Evolutionary conservation across 2,888 invertebrate genomes (phyloP).

Genomic region (Cheilosia urbana): DNA sequence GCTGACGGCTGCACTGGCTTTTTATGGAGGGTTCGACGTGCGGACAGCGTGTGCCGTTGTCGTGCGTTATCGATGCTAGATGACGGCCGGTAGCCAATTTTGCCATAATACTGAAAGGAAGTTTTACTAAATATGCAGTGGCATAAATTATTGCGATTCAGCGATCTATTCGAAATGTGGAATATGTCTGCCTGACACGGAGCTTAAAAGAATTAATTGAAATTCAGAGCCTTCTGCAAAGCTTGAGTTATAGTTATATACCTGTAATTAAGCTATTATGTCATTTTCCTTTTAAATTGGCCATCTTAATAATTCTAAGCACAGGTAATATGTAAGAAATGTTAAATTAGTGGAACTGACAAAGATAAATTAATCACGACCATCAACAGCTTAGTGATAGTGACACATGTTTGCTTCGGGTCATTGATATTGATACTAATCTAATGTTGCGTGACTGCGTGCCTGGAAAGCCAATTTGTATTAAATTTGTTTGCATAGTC

Average conservation of each 20-base stretch:
- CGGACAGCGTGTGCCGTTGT: constrained; percentile 78
- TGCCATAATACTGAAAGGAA: constrained; percentile 40
- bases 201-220: constrained; percentile 33
- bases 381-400: constrained; percentile 2
- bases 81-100: constrained; percentile 47
- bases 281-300: constrained; percentile 30
- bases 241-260: constrained; percentile 5
- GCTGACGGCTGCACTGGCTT: constrained; percentile 46
- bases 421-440: constrained; percentile 34
- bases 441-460: constrained; percentile 37
- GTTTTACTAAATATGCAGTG: constrained; percentile 62
- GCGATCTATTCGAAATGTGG: constrained; percentile 63
- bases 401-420: constrained; percentile 20
- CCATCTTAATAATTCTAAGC: constrained; percentile 8
- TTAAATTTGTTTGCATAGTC: constrained; percentile 13
- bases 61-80: constrained; percentile 69
- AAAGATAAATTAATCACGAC: constrained; percentile 14
- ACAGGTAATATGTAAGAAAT: constrained; percentile 3
- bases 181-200: constrained; percentile 26
- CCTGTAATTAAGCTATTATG: constrained; percentile 65
- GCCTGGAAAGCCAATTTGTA: constrained; percentile 8
- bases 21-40: constrained; percentile 77
- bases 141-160: constrained; percentile 67
- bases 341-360: constrained; percentile 9
- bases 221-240: constrained; percentile 30